Evolutionary conservation across 2,888 invertebrate species (phyloP), one percentile per base, ranked within the genome.

Genomic region (Drosophila lacicola): DNA sequence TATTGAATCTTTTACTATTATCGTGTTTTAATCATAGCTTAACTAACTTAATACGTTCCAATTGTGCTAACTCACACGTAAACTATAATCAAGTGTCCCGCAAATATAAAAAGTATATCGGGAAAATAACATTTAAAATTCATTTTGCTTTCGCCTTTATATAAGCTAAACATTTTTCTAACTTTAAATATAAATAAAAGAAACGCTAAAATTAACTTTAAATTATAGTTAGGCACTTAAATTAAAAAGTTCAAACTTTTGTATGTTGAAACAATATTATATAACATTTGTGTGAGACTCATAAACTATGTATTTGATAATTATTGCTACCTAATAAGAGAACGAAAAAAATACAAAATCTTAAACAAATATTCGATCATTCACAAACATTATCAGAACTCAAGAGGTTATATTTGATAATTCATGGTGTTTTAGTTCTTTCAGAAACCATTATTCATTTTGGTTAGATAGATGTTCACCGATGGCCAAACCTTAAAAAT

Each of bases 161-260:
- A 37, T 39, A 60, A 49, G 36, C 39, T 25, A 21, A 75, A 61
- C 34, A 60, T 50, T 70, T 75, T 70, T 61, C 60, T 62, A 70
- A 63, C 47, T 58, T 70, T 64, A 72, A 77, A 41, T 56, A 69
- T 65, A 80, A 82, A 25, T 25, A 25, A 25, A 25, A 6, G 8
- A 6, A 25, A 25, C 25, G 6, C 25, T 25, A 5, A 25, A 25
- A 5, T 25, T 25, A 5, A 1, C 25, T 25, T 25, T 8, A 8
- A 8, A 25, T 25, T 8, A 25, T 6, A 25, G 25, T 63, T 75
- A 80, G 72, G 58, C 80, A 84, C 82, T 82, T 53, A 66, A 82
- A 85, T 77, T 80, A 77, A 70, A 70, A 62, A 65, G 57, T 64
- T 54, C 29, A 77, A 77, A 57, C 47, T 77, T 68, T 61, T 61